Conservation (phyloP, 2,888 invertebrate species). For the Pogonocherus hispidulus region DNA sequence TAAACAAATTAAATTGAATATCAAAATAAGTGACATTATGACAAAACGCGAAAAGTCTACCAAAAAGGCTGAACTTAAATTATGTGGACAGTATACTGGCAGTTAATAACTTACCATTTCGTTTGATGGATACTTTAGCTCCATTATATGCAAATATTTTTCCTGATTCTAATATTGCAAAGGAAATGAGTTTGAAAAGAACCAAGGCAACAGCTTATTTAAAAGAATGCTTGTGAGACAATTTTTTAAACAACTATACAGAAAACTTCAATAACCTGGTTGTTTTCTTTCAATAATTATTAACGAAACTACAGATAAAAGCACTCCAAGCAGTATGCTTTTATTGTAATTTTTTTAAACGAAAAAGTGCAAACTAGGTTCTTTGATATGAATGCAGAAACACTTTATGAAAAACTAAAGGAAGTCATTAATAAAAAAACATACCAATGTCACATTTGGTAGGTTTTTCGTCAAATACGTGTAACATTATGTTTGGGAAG, state of each 20-base stretch:
- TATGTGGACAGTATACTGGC: constrained; percentile 36
- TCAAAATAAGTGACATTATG: constrained; percentile 4
- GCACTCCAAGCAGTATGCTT: constrained; percentile 41
- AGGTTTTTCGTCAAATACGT: no score
- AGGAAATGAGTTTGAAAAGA: constrained; percentile 27
- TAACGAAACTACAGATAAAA: constrained; percentile 37
- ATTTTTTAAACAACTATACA: constrained; percentile 23
- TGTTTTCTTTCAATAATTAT: constrained; percentile 28
- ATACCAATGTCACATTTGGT: no score
- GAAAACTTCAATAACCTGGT: constrained; percentile 4
- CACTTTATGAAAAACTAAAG: constrained; percentile 40
- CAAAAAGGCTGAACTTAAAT: constrained; percentile 28
- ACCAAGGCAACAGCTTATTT: constrained; percentile 30
- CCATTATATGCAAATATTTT: constrained; percentile 37
- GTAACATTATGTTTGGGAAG: no score
- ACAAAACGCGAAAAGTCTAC: neutral
- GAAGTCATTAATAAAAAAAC: constrained; percentile 33
- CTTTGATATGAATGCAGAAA: constrained; percentile 50
- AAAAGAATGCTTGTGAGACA: constrained; percentile 8
- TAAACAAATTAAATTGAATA: constrained; percentile 5
- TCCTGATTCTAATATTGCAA: constrained; percentile 35
- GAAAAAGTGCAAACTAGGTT: constrained; percentile 36
- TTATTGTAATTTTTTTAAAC: constrained; percentile 35
- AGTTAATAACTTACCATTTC: constrained; percentile 32
- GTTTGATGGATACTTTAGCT: constrained; percentile 38